Base-by-base conservation (phyloP, 2,113 vertebrate genomes). In the Pseudorectes ferrugineus region DNA sequence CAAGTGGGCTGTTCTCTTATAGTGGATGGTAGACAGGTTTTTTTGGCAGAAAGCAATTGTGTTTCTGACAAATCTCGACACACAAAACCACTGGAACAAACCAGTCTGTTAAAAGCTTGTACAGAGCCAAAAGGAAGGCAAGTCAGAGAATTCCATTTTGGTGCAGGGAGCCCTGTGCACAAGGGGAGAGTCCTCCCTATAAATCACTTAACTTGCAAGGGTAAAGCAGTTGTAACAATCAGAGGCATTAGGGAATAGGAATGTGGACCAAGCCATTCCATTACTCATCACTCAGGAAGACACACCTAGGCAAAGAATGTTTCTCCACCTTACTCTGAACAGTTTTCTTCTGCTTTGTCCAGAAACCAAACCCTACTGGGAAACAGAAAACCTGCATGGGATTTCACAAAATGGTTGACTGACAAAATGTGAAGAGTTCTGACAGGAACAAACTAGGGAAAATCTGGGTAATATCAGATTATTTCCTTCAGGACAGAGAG, bases 201-300 rank as follows among this genome's bases (percentile, higher is more conserved):
- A 51, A 61, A 49, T 5, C 24, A 28, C 57, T 45, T 45, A 12
- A 22, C 57, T 40, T 51, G 17, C 40, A 66, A 66, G 51, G 26
- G 8, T 38, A 46, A 92, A 77, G 42, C 10, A 42, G 21, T 18
- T 54, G 6, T 12, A 75, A 55, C 35, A 33, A 52, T 28, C 46
- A 48, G 26, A 72, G 18, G 9, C 66, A 79, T 16, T 20, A 75
- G 66, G 43, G 70, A 93, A 82, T 5, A 77, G 55, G 19, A 81
- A 75, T 3, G n/a, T 33, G 36, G 74, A 72, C 65, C 48, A 92
- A 82, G 67, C 12, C 28, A 81, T 67, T 67, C 59, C 25, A 65
- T 85, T 93, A 94, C n/a, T 85, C 77, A 85, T 92, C 61, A 55
- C 36, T 72, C 25, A 75, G 62, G 92, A 95, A 89, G 93, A 94